Evolutionary conservation across 2,797 vertebrate genomes (phyloP), one percentile per base, ranked within the genome.

Genomic region (Eidolon dupreanum): DNA sequence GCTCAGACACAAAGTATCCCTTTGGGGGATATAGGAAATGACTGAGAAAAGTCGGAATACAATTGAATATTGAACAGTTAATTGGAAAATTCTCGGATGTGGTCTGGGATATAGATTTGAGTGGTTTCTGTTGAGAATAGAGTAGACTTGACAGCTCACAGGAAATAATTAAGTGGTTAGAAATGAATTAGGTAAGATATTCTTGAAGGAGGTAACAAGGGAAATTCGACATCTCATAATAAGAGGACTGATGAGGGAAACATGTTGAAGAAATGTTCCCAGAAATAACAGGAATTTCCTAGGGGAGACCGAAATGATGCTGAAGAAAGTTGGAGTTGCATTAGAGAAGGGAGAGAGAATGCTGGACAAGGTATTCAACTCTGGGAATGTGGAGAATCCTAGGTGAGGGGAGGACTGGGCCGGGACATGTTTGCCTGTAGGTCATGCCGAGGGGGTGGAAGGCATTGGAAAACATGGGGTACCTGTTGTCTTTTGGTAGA

Each of bases 61-160:
- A 90, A 66, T 36, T 95, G 90, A 94, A 79, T 96, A 93, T 97
- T 82, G 89, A 95, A 87, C 85, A 97, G 36, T 93, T 97, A 97
- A 96, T 93, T 94, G 84, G 84, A 83, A 92, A 84, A 81, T 51
- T 95, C 84, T 97, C 41, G 75, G 38, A 7, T 94, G 92, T 92
- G 94, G 75, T 90, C 84, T 92, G 81, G 87, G 66, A 57, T 95
- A 73, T 88, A 93, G 96, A 97, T 90, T 93, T 89, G 66, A 95
- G 94, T 96, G 90, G 75, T 94, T 96, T 95, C 70, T 93, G 33
- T 84, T 93, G 92, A 86, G 79, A 93, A n/a, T 38, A 93, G 88
- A 96, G 59, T 95, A 84, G 75, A 89, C 59, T 90, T 96, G 95
- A 88, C 88, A 88, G 94, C 84, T 92, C 41, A 75, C 19, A 81